Evolutionary conservation across 2,888 invertebrate species (phyloP), one percentile per base, ranked within the genome.

Genomic region (Strigamia crassipes): DNA sequence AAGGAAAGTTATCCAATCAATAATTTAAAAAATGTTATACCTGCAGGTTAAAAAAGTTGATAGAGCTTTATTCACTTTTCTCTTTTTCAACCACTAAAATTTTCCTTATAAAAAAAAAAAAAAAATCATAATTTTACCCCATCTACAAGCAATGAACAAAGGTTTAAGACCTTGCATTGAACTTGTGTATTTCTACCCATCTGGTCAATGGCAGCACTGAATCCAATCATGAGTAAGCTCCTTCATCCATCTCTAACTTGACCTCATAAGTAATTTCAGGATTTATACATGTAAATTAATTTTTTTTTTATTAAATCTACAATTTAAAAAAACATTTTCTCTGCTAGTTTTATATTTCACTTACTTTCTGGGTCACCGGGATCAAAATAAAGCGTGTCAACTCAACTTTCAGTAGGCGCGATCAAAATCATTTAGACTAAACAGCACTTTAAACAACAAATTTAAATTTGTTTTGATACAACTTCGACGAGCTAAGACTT

Each of bases 311-410:
- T n/a, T 13, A 66, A 23, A 66, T 21, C 18, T 21, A 23, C 3
- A n/a, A 66, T 66, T 23, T 61, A n/a, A 61, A 61, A 21, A 66
- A 66, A 21, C 1, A 4, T 23, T 23, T 21, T 66, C 27, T 51
- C 15, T 13, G 2, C 12, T 66, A 66, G 8, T 66, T 66, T 21
- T 66, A 23, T 21, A n/a, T 21, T 66, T n/a, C 2, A 66, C 23
- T 66, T 66, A 66, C 23, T 66, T 66, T 66, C 23, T 66, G 61
- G 61, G 61, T 66, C 61, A 66, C 21, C 18, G 61, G 23, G 61
- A 66, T 66, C 21, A 66, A 66, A 66, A 23, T 66, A 66, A 66
- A 66, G 61, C 61, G 23, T 66, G 61, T 66, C 61, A 66, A 66
- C 23, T 23, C 61, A 66, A 66, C 61, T 66, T 66, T 66, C 61